phyloP scores from a whole-genome alignment of 30 jellyfish, hydroid and myxozoan genomes.

The Aurelia sp. region DNA sequence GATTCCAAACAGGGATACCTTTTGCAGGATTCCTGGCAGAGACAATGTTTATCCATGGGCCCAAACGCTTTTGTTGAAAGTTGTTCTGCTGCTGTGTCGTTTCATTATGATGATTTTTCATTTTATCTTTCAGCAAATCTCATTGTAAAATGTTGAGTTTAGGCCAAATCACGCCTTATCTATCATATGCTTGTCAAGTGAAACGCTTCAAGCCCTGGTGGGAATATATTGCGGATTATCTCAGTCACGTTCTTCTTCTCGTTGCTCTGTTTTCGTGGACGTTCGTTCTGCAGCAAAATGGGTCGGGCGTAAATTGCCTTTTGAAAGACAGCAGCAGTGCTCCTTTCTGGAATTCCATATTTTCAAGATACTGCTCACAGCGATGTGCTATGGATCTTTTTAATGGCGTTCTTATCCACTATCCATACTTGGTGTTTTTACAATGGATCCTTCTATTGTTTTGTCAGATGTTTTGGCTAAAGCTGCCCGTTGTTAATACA shows the following conservation, averaged over 20 bases:
- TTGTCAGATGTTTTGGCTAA: slow-evolving; percentile 61
- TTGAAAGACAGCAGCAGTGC: neutral
- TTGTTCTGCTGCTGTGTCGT: too few species aligned
- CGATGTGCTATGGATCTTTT: slow-evolving; percentile 49
- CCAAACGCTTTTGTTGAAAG: too few species aligned
- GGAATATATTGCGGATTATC: slow-evolving; percentile 53
- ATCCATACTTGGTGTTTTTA: slow-evolving; percentile 25
- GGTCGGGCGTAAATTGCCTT: slow-evolving; percentile 52
- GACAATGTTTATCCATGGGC: too few species aligned
- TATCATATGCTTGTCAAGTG: slow-evolving; percentile 28
- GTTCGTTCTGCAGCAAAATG: slow-evolving; percentile 31
- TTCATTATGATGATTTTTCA: too few species aligned
- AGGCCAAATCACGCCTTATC: slow-evolving; percentile 35
- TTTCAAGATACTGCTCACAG: slow-evolving; percentile 51
- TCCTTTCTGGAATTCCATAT: slow-evolving; percentile 13
- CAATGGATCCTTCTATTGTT: slow-evolving; percentile 56
- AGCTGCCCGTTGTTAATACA: slow-evolving; percentile 40
- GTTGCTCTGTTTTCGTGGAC: slow-evolving; percentile 57
- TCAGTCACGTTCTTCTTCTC: slow-evolving; percentile 34
- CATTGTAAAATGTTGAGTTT: slow-evolving; percentile 37
- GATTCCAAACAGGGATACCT: too few species aligned
- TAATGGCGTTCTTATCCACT: slow-evolving; percentile 39
- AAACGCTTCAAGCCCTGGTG: slow-evolving; percentile 68
- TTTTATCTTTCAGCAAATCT: neutral
- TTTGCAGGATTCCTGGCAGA: too few species aligned